Percentiles rank a stretch among this genome's conserved stretches.
Conservation (phyloP, 2,797 vertebrate genomes). For the Neosilurus mollespiculum region DNA sequence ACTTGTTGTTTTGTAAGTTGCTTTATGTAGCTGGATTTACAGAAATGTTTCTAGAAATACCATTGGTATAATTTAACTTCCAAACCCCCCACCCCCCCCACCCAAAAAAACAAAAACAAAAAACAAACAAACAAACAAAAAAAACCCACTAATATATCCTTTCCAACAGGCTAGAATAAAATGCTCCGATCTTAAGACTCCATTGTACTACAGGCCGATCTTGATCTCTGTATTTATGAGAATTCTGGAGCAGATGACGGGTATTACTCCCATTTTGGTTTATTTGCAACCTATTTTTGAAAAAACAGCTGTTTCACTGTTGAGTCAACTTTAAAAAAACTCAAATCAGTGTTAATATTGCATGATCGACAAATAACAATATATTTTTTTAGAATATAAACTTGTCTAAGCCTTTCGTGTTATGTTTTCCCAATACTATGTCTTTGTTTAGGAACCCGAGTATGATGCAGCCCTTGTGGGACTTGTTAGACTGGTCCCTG, state of each 20-base stretch:
- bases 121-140: no score
- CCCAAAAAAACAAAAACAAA: no score
- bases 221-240: conserved; percentile 84
- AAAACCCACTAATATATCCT: background rate
- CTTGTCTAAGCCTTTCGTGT: background rate
- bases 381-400: no score
- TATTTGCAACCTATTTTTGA: conserved; percentile 73
- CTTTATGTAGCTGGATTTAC: background rate
- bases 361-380: no score
- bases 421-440: background rate
- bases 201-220: conserved; percentile 82
- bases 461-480: conserved; percentile 71
- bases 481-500: conserved; percentile 68
- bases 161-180: conserved; percentile 64
- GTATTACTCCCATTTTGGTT: conserved; percentile 83
- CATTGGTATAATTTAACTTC: background rate
- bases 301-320: conserved; percentile 60
- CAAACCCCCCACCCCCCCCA: no score
- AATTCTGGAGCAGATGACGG: conserved; percentile 92
- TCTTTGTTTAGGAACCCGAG: conserved; percentile 54
- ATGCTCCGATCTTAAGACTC: conserved; percentile 74
- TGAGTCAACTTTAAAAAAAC: background rate
- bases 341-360: background rate
- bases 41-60: no score
- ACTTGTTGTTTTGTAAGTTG: background rate